Evolutionary conservation across 2,113 vertebrate genomes (phyloP).

Genomic region (Piaya cayana): DNA sequence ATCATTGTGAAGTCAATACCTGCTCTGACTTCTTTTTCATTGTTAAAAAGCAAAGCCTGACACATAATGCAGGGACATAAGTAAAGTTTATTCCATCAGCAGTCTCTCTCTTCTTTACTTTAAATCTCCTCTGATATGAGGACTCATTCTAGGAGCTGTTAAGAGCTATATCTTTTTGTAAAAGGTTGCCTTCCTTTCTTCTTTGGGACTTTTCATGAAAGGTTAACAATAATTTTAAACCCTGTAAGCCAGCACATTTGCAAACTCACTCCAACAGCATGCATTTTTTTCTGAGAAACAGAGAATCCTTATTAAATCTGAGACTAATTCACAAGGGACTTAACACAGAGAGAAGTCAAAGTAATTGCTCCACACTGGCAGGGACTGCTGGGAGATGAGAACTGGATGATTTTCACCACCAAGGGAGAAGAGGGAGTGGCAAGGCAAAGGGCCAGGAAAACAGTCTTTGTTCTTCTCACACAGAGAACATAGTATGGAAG

Average conservation of each 20-base stretch:
- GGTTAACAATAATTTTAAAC: constrained; percentile 4
- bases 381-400: neutral
- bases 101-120: neutral
- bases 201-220: neutral
- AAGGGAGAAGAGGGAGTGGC: neutral
- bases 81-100: constrained; percentile 28
- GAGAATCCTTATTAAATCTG: neutral
- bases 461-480: constrained; percentile 22
- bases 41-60: constrained; percentile 31
- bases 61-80: constrained; percentile 31
- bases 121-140: neutral
- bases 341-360: neutral
- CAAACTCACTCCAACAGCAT: neutral
- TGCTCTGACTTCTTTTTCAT: neutral
- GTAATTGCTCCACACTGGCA: neutral
- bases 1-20: constrained; percentile 60
- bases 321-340: neutral
- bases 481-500: neutral
- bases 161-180: neutral
- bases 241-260: neutral
- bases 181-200: neutral
- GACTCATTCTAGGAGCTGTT: neutral
- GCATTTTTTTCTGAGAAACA: neutral
- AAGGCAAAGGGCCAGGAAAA: constrained; percentile 43
- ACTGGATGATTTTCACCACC: constrained; percentile 29